Evolutionary conservation across 2,113 vertebrate species (phyloP).

Genomic region (Eidolon helvum): DNA sequence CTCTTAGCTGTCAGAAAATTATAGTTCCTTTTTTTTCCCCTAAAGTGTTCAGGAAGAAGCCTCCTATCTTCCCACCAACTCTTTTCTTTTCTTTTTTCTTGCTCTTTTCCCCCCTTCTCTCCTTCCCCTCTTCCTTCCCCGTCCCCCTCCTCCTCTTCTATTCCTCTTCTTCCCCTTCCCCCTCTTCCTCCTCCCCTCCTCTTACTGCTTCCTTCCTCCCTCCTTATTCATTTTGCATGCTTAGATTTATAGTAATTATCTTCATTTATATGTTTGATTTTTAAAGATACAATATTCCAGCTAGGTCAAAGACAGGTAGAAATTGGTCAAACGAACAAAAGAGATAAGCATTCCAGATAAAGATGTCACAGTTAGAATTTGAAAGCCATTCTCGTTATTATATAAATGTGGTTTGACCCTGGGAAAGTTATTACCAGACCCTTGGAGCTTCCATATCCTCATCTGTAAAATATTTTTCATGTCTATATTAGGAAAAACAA

Average conservation of each 20-base stretch:
- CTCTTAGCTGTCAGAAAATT: background rate
- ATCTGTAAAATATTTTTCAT: background rate
- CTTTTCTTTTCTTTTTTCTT: background rate
- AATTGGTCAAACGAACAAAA: background rate
- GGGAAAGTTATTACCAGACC: background rate
- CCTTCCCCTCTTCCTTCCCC: too few relatives aligned
- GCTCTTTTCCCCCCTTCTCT: too few relatives aligned
- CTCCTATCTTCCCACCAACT: background rate
- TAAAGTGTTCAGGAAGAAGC: background rate
- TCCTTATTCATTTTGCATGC: background rate
- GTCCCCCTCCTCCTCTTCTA: too few relatives aligned
- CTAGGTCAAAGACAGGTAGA: background rate
- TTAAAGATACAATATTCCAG: background rate
- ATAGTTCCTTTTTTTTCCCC: background rate
- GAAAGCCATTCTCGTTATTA: background rate
- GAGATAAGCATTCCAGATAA: background rate
- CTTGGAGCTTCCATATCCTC: background rate
- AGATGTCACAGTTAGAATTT: background rate
- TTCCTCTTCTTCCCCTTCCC: too few relatives aligned
- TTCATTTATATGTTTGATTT: background rate
- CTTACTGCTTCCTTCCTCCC: too few relatives aligned
- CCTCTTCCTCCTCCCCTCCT: too few relatives aligned
- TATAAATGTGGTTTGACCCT: background rate
- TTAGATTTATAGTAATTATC: slow-evolving; percentile 11
- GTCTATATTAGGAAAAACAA: background rate